Evolutionary conservation across 2,888 invertebrate genomes (phyloP).

Genomic region (Drosophila yooni): DNA sequence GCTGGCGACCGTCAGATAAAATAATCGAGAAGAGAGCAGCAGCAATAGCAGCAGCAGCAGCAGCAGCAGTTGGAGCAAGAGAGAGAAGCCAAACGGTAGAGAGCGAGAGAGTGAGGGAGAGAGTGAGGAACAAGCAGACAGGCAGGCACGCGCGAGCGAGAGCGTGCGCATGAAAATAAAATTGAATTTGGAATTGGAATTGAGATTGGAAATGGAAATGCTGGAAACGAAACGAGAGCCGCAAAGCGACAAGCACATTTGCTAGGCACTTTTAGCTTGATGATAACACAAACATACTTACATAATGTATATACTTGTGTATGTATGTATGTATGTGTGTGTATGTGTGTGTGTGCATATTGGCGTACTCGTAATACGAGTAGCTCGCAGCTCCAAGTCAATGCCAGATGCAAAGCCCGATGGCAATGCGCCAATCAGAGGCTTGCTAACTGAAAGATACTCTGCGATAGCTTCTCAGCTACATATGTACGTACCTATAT

Average conservation of each 20-base stretch:
- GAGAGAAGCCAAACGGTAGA: slow-evolving; percentile 18
- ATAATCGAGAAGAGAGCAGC: slow-evolving; percentile 62
- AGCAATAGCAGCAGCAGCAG: slow-evolving; percentile 17
- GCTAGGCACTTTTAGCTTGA: slow-evolving; percentile 18
- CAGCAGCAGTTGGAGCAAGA: slow-evolving; percentile 26
- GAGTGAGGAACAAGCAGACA: slow-evolving; percentile 24
- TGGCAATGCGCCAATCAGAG: slow-evolving; percentile 53
- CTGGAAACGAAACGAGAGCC: slow-evolving; percentile 64
- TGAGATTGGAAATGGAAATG: slow-evolving; percentile 60
- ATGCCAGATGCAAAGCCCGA: slow-evolving; percentile 37
- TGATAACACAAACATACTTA: slow-evolving; percentile 37
- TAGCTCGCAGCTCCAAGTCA: slow-evolving; percentile 26
- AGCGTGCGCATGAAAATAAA: slow-evolving; percentile 71
- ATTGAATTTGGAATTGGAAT: slow-evolving; percentile 61
- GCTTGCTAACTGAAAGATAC: slow-evolving; percentile 29
- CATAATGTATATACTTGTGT: neutral
- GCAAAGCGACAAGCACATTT: slow-evolving; percentile 16
- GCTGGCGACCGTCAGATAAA: slow-evolving; percentile 68
- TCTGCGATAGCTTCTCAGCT: slow-evolving; percentile 1
- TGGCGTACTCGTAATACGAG: slow-evolving; percentile 53
- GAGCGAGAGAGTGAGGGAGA: slow-evolving; percentile 25
- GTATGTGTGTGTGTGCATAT: neutral
- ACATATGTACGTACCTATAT: neutral
- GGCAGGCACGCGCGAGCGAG: slow-evolving; percentile 36
- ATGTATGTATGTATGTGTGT: neutral